Base-by-base conservation (phyloP, 2,888 invertebrate genomes). In the Mermis nigrescens region DNA sequence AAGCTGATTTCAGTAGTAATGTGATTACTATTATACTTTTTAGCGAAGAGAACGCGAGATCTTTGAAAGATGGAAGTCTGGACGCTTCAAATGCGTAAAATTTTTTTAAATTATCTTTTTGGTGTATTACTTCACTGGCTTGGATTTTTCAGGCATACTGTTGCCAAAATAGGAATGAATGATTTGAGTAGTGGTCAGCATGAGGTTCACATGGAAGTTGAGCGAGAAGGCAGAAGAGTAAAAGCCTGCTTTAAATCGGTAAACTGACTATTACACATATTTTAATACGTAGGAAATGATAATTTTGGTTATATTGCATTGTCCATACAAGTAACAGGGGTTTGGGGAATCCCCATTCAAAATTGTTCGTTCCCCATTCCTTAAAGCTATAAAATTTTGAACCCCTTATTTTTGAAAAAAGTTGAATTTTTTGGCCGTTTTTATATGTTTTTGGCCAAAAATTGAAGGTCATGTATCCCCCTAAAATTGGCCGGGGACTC, bases 11-110 rank as follows among this genome's bases (percentile, higher is more conserved):
- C 19, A 38, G n/a, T n/a, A n/a, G n/a, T n/a, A n/a, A n/a, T n/a
- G n/a, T n/a, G n/a, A n/a, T n/a, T n/a, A n/a, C n/a, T n/a, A n/a
- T 38, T 38, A 38, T 38, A 38, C 38, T 48, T 48, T 48, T 12
- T 24, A 48, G 54, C 54, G 54, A 53, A 53, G 54, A 53, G 22
- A 7, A 53, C 31, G 54, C 54, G 7, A 53, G 54, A 31, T 28
- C 29, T 19, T 31, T 53, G 24, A 53, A 53, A 53, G 54, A 53
- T 29, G 29, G 54, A 4, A 29, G 29, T 53, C 7, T 53, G 22
- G 31, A 27, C 4, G 31, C 29, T 53, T 24, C 7, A 7, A 27
- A 29, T 15, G 54, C 31, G 54, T 53, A 53, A 48, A 24, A n/a
- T 38, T 38, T 38, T 7, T 12, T 38, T 19, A 19, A 19, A 38